Conservation (phyloP, 2,113 vertebrate genomes). For the Carettochelys insculpta region DNA sequence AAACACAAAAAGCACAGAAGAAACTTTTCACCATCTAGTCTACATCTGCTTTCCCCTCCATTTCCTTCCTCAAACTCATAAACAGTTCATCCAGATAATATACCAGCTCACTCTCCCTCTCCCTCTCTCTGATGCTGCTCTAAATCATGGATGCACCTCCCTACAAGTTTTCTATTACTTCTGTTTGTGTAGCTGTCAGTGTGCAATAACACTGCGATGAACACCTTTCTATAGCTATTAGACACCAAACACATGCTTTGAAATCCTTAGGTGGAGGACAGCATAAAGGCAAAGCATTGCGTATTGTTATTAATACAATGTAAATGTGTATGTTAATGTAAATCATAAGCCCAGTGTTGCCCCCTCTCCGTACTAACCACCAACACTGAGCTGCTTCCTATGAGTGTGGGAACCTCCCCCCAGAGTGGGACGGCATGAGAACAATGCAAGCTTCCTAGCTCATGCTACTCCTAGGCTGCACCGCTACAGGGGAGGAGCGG, state of each 20-base stretch:
- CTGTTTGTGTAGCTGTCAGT: background rate
- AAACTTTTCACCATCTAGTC: background rate
- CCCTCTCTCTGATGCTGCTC: too few relatives aligned
- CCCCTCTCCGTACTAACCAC: too few relatives aligned
- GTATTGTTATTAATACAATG: background rate
- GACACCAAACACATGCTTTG: background rate
- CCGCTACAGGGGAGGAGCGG: too few relatives aligned
- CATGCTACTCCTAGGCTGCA: too few relatives aligned
- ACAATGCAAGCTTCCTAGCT: too few relatives aligned
- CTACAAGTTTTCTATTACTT: background rate
- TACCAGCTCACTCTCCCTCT: background rate
- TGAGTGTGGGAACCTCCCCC: too few relatives aligned
- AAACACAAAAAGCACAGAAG: background rate
- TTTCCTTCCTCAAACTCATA: background rate
- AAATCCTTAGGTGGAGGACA: background rate
- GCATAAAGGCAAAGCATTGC: fast-evolving
- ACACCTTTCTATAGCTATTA: fast-evolving
- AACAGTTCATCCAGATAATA: background rate
- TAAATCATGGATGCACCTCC: background rate
- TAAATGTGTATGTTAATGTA: background rate
- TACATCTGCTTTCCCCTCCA: background rate
- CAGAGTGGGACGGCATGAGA: too few relatives aligned
- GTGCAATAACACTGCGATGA: background rate
- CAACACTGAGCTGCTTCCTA: too few relatives aligned
- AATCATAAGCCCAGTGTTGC: too few relatives aligned